These are phyloP conservation scores for Cryptus viduatorius DNA, from an alignment of 2,888 invertebrate species.

Conservation along the genomic window DNA sequence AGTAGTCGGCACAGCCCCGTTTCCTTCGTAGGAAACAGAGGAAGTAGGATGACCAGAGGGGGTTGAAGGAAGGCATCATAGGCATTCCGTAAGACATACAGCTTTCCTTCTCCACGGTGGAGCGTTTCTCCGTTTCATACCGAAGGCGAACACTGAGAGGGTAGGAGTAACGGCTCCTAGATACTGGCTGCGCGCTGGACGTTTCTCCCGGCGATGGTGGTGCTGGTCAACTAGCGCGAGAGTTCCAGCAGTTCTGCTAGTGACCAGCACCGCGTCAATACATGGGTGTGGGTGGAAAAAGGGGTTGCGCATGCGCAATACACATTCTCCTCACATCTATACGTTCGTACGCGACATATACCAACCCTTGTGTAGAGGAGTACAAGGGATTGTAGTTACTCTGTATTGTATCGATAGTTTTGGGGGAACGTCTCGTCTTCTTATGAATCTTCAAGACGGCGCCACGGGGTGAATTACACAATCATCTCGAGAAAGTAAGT, in stretches of 20 bases:
- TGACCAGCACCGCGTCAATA: conserved; percentile 84
- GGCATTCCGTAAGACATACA: conserved; percentile 83
- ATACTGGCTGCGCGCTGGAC: conserved; percentile 57
- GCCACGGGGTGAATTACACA: neutral
- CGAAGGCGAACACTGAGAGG: conserved; percentile 61
- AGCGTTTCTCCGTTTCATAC: conserved; percentile 65
- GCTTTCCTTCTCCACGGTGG: conserved; percentile 76
- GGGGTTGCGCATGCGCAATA: conserved; percentile 82
- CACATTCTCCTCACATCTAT: conserved; percentile 63
- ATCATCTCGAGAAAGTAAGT: neutral
- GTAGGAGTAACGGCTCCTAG: conserved; percentile 40
- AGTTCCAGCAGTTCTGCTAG: conserved; percentile 77
- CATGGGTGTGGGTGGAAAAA: conserved; percentile 79
- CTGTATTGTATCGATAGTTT: conserved; percentile 39
- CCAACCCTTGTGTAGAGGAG: conserved; percentile 47
- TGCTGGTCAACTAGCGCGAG: conserved; percentile 78
- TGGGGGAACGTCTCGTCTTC: conserved; percentile 5
- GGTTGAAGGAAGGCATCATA: conserved; percentile 80
- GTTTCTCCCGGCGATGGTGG: conserved; percentile 50
- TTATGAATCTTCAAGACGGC: conserved; percentile 1
- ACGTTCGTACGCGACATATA: conserved; percentile 55
- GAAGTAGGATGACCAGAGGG: conserved; percentile 65
- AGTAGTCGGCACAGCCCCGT: conserved; percentile 44
- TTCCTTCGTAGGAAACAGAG: conserved; percentile 59
- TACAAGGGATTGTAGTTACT: conserved; percentile 36